Conservation (phyloP, 2,113 vertebrate species). For the Pelobates fuscus region DNA sequence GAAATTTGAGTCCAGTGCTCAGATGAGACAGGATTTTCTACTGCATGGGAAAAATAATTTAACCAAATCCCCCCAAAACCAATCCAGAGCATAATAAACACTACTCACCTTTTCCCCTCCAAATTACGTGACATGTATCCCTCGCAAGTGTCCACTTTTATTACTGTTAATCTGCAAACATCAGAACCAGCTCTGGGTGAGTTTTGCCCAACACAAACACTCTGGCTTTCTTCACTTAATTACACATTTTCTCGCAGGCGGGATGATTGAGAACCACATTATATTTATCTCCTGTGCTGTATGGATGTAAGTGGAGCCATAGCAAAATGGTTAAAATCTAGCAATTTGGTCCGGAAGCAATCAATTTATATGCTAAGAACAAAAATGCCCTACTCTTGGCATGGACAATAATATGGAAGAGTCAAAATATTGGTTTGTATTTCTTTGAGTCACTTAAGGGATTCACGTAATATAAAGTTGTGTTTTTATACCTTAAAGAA, state of each 20-base stretch:
- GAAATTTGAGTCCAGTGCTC: constrained; percentile 32
- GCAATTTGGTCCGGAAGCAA: not conserved
- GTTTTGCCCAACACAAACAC: not conserved
- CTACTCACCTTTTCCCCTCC: constrained; percentile 16
- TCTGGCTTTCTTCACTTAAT: not conserved
- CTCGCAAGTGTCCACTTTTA: not conserved
- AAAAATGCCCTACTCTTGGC: not conserved
- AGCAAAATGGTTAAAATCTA: not conserved
- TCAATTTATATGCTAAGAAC: not conserved
- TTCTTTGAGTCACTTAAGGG: not conserved
- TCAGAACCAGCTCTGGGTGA: not conserved
- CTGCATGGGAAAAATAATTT: constrained; percentile 12
- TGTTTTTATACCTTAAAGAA: too few relatives aligned
- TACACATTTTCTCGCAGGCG: not conserved
- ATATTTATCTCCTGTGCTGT: not conserved
- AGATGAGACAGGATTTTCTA: constrained; percentile 15
- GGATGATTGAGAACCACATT: not conserved
- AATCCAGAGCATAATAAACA: not conserved
- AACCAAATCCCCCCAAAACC: constrained; percentile 7
- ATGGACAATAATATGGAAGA: not conserved
- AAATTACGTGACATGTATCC: not conserved
- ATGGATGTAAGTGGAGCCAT: not conserved
- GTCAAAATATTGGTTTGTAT: not conserved
- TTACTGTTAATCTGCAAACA: not conserved
- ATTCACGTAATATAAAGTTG: too few relatives aligned